Percentiles rank a stretch among this genome's conserved stretches.
phyloP scores from a whole-genome alignment of 2,113 vertebrate species.

The Scomber japonicus region DNA sequence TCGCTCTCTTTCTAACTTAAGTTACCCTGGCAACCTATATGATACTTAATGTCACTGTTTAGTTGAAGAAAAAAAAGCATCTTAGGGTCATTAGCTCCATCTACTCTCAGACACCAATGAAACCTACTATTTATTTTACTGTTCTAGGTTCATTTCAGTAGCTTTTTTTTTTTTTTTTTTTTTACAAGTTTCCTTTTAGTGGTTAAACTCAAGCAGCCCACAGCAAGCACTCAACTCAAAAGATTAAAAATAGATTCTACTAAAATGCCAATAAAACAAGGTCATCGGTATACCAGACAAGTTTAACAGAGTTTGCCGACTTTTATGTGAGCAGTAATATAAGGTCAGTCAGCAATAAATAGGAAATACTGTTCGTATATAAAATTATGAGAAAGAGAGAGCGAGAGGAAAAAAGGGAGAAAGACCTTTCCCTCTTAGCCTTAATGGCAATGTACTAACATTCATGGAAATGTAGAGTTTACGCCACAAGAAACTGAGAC shows the following conservation, averaged over 20 bases:
- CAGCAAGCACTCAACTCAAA: background rate
- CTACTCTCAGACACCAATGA: background rate
- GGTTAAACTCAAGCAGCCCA: background rate
- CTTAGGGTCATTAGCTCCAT: background rate
- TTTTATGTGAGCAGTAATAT: constrained; percentile 31
- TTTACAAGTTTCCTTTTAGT: background rate
- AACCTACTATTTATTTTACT: no score
- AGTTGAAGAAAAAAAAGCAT: background rate
- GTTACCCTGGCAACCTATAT: background rate
- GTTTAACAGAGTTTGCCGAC: constrained; percentile 11
- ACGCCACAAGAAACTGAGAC: background rate
- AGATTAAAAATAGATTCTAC: constrained; percentile 3
- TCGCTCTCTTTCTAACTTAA: background rate
- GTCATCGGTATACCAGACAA: constrained; percentile 4
- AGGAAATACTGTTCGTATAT: constrained; percentile 26
- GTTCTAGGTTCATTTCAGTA: no score
- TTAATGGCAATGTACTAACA: background rate
- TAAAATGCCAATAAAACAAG: constrained; percentile 36
- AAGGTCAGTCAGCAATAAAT: constrained; percentile 45
- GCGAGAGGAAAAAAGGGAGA: background rate
- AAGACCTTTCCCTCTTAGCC: background rate
- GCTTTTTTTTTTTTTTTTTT: background rate
- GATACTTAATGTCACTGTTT: background rate
- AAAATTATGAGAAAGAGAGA: constrained; percentile 11
- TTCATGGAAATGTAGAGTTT: background rate